Percentiles rank a stretch among this genome's conserved stretches.
Evolutionary conservation across 2,797 vertebrate genomes (phyloP).

Genomic region (Anguilla obscura): DNA sequence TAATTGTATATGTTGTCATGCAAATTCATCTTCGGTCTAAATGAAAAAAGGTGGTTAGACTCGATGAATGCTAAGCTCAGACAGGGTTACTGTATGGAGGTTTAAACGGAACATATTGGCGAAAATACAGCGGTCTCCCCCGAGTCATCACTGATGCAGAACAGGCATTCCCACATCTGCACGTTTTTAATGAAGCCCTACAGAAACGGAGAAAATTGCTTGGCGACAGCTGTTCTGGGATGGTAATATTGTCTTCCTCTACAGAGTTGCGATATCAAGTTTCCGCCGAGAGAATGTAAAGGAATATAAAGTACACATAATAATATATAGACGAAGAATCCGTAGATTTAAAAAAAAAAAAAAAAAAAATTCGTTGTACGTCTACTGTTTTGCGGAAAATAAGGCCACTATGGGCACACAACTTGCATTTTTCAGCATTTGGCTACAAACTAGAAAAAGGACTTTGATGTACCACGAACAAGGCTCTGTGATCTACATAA

Average conservation of each 20-base stretch:
- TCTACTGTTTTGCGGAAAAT: not conserved
- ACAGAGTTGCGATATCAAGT: slow-evolving; percentile 35
- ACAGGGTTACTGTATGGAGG: not conserved
- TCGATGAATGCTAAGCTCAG: not conserved
- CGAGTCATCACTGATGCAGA: slow-evolving; percentile 25
- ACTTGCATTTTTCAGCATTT: not conserved
- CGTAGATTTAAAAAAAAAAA: not conserved
- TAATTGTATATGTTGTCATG: too few species aligned
- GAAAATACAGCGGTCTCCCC: not conserved
- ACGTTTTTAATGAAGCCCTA: slow-evolving; percentile 38
- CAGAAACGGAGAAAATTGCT: slow-evolving; percentile 31
- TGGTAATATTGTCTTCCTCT: slow-evolving; percentile 35
- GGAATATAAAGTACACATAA: not conserved
- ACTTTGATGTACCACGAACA: not conserved
- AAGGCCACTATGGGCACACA: not conserved
- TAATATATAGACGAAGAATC: not conserved
- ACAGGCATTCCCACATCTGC: slow-evolving; percentile 38
- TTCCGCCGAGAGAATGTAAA: slow-evolving; percentile 30
- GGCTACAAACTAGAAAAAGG: not conserved
- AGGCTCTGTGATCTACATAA: not conserved
- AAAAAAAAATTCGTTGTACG: not conserved
- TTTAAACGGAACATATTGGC: slow-evolving; percentile 17
- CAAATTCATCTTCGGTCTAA: not conserved
- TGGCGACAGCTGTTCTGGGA: slow-evolving; percentile 33
- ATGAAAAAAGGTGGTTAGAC: not conserved